Evolutionary conservation across 2,113 vertebrate species (phyloP).

Genomic region (Meleagris gallopavo): DNA sequence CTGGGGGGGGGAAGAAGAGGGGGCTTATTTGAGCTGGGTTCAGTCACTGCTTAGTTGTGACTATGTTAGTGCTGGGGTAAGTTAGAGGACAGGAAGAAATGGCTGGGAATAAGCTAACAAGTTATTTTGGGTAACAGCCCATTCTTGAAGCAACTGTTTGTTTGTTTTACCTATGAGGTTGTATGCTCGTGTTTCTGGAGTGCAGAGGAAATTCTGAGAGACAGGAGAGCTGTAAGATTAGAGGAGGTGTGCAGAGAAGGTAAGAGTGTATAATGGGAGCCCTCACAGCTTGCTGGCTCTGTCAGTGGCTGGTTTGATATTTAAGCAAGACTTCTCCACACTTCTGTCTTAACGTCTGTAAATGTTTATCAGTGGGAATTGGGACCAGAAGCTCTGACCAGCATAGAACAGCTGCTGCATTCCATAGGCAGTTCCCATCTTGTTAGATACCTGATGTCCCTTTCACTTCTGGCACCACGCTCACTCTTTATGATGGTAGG

Average conservation of each 20-base stretch:
- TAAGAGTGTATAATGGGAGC: not conserved
- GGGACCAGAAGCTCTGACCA: not conserved
- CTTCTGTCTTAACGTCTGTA: not conserved
- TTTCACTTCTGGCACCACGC: not conserved
- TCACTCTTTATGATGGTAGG: not conserved
- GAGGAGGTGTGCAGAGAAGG: not conserved
- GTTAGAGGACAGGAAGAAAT: not conserved
- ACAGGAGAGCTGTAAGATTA: not conserved
- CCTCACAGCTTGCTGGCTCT: not conserved
- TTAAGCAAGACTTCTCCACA: not conserved
- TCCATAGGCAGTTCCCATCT: not conserved
- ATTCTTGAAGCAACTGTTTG: not conserved
- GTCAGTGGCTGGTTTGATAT: not conserved
- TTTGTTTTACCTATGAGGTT: not conserved
- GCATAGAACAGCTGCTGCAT: not conserved
- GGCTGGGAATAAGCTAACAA: not conserved
- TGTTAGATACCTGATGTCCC: not conserved
- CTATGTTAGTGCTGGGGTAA: not conserved
- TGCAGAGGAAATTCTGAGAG: not conserved
- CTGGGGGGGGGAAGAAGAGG: not conserved
- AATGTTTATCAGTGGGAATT: not conserved
- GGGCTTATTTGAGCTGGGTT: not conserved
- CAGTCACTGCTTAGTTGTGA: not conserved
- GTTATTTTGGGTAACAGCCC: not conserved
- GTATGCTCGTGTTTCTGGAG: not conserved